Evolutionary conservation across 2,113 vertebrate species (phyloP).

Genomic region (Brachyistius frenatus): DNA sequence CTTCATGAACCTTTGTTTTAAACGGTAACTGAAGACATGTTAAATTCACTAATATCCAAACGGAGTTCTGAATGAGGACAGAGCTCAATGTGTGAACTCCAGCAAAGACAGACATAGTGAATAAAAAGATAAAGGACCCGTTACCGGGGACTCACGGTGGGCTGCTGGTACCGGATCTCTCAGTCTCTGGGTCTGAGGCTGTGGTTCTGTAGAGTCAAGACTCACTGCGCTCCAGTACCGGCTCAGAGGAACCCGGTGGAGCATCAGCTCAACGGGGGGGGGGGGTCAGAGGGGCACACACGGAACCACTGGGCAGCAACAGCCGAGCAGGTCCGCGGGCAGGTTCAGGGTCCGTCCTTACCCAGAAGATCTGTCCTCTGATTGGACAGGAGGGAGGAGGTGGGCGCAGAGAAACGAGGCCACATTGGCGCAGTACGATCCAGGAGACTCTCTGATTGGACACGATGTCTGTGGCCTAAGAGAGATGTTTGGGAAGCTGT

Average conservation of each 20-base stretch:
- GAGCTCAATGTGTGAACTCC: background rate
- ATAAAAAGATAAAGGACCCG: background rate
- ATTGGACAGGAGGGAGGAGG: conserved; percentile 61
- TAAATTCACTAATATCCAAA: background rate
- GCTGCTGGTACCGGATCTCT: background rate
- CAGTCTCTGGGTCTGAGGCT: background rate
- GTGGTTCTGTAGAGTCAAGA: too few relatives aligned
- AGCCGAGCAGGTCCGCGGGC: conserved; percentile 27
- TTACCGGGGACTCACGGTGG: conserved; percentile 18
- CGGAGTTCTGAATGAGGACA: background rate
- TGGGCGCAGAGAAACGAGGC: conserved; percentile 27
- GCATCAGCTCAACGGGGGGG: background rate
- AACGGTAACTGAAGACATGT: too few relatives aligned
- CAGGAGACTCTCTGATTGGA: background rate
- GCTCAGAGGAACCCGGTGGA: background rate
- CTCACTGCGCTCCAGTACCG: background rate
- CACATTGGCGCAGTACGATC: conserved; percentile 53
- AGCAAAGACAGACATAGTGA: too few relatives aligned
- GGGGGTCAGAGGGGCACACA: background rate
- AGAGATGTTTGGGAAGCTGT: too few relatives aligned
- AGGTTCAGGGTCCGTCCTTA: background rate
- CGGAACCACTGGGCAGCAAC: conserved; percentile 20
- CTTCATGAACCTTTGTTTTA: background rate
- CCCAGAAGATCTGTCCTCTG: conserved; percentile 12
- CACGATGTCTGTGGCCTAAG: background rate